Evolutionary conservation across 2,888 invertebrate genomes (phyloP).

Genomic region (Zaprionus lineosus): DNA sequence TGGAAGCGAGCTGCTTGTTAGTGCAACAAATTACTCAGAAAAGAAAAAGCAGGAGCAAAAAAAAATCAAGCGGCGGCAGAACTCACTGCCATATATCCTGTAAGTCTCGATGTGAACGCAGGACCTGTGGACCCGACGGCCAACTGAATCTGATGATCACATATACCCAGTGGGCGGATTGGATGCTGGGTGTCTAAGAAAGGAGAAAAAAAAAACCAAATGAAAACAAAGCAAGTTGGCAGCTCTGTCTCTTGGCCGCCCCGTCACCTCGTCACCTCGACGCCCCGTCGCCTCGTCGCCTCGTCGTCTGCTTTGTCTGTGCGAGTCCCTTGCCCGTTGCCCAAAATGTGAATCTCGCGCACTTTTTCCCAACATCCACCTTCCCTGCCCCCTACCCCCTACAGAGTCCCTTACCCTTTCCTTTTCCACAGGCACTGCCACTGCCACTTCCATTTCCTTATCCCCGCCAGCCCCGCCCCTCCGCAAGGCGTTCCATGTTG

Average conservation of each 20-base stretch:
- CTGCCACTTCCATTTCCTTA: too few relatives aligned
- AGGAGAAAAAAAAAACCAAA: constrained; percentile 1
- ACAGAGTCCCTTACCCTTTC: not conserved
- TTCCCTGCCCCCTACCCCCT: not conserved
- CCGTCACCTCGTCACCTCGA: too few relatives aligned
- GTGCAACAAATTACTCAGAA: constrained; percentile 73
- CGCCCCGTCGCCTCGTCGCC: too few relatives aligned
- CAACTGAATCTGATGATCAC: not conserved
- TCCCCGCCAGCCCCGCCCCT: not conserved
- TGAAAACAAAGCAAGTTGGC: constrained; percentile 24
- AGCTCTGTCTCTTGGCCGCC: constrained; percentile 18
- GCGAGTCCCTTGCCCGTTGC: constrained; percentile 15
- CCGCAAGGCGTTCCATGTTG: constrained; percentile 26
- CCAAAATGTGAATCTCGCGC: constrained; percentile 29
- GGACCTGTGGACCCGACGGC: too few relatives aligned
- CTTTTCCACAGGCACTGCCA: too few relatives aligned
- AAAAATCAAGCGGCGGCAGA: not conserved
- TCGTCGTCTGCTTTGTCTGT: constrained; percentile 4
- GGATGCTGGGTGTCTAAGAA: not conserved
- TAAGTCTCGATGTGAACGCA: too few relatives aligned
- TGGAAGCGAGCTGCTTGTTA: constrained; percentile 70
- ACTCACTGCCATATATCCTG: not conserved
- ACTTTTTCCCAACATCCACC: too few relatives aligned
- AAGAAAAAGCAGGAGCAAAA: constrained; percentile 11
- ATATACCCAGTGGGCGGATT: too few relatives aligned